phyloP scores from a whole-genome alignment of 2,797 vertebrate genomes.

The Rousettus madagascariensis region DNA sequence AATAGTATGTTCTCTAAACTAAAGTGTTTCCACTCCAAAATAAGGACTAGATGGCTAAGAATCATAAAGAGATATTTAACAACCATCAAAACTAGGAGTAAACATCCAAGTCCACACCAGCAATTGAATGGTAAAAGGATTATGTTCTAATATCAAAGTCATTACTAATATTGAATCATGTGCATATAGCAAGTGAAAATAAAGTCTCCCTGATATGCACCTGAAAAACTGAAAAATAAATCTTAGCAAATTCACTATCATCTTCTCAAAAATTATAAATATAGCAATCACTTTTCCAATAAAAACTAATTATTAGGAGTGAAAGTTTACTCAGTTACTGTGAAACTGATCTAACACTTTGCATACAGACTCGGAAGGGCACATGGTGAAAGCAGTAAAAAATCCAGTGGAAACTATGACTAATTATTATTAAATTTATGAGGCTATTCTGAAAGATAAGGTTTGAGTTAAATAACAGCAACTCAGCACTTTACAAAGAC shows the following conservation, averaged over 20 bases:
- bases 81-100: background rate
- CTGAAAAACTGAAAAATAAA: background rate
- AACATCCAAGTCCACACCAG: background rate
- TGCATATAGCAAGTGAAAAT: background rate
- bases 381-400: constrained; percentile 68
- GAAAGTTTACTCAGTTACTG: background rate
- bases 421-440: constrained; percentile 76
- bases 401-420: constrained; percentile 76
- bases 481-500: constrained; percentile 6
- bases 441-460: constrained; percentile 59
- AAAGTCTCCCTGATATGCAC: background rate
- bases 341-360: background rate
- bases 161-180: background rate
- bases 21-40: background rate
- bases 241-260: background rate
- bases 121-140: background rate
- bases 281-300: background rate
- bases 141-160: background rate
- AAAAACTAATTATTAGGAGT: background rate
- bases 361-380: constrained; percentile 65
- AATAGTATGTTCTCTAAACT: background rate
- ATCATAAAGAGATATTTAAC: background rate
- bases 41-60: background rate
- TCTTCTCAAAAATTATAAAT: background rate
- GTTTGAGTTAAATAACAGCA: constrained; percentile 46